Conservation (phyloP, 1,140 invertebrate genomes). For the Drosophila lacteicornis region DNA sequence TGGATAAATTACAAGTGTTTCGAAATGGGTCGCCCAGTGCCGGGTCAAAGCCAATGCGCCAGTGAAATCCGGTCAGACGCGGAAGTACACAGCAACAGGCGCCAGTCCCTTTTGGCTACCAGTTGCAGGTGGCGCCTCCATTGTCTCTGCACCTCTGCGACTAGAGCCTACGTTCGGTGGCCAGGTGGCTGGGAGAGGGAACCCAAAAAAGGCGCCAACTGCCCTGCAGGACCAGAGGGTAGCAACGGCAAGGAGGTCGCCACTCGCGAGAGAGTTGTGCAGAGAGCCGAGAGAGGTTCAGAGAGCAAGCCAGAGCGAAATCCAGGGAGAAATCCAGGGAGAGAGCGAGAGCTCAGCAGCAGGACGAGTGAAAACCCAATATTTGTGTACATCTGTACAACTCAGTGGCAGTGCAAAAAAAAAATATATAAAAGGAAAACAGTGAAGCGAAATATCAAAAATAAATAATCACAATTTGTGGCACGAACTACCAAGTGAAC, state of each 20-base stretch:
- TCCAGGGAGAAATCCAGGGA: slow-evolving; percentile 9
- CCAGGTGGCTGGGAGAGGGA: neutral
- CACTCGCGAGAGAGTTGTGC: neutral
- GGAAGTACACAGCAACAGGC: slow-evolving; percentile 33
- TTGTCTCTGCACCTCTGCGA: slow-evolving; percentile 26
- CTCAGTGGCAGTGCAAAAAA: slow-evolving; percentile 4
- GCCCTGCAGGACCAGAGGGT: slow-evolving; percentile 5
- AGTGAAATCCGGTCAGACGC: slow-evolving; percentile 33
- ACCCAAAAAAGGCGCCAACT: slow-evolving; percentile 66
- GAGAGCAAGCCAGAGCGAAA: slow-evolving; percentile 5
- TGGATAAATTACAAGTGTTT: slow-evolving; percentile 2
- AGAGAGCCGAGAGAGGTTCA: slow-evolving; percentile 2
- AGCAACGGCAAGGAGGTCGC: slow-evolving; percentile 4
- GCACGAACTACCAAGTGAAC: neutral
- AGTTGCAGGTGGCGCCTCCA: slow-evolving; percentile 18
- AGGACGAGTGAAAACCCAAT: slow-evolving; percentile 6
- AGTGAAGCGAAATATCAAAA: slow-evolving; percentile 1
- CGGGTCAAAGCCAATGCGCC: slow-evolving; percentile 50
- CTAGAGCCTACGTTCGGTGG: neutral
- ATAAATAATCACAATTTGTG: neutral
- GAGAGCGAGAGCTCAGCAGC: neutral
- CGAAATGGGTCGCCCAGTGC: slow-evolving; percentile 29
- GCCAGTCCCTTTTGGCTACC: slow-evolving; percentile 1
- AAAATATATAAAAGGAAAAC: neutral
- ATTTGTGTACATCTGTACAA: slow-evolving; percentile 31